Conservation (phyloP, 2,113 vertebrate genomes). For the Regulus satrapa region DNA sequence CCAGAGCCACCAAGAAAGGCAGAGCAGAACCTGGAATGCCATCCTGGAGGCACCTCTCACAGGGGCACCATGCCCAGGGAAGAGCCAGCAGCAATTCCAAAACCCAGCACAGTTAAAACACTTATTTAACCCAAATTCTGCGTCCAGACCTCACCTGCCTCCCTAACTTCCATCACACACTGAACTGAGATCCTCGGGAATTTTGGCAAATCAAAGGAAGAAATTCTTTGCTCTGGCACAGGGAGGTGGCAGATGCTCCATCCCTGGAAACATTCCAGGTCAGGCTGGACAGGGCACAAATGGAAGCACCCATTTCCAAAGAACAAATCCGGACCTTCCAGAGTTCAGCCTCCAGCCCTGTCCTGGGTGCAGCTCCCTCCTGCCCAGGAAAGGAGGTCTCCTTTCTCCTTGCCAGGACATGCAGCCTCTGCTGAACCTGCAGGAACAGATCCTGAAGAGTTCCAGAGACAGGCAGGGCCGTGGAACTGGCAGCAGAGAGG, state of each 20-base stretch:
- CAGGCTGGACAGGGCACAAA: background rate
- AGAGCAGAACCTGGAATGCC: background rate
- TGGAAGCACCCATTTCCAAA: background rate
- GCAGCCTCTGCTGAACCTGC: background rate
- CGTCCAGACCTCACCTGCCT: background rate
- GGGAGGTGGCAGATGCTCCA: background rate
- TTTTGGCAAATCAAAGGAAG: background rate
- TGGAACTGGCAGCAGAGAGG: accelerated
- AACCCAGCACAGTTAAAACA: background rate
- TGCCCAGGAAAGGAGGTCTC: background rate
- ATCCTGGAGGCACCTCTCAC: background rate
- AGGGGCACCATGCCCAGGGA: background rate
- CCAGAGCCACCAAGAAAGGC: background rate
- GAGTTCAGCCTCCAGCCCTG: background rate
- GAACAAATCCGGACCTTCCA: background rate
- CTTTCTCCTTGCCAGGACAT: background rate
- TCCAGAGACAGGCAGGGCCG: background rate
- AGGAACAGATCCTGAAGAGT: background rate
- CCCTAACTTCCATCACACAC: background rate
- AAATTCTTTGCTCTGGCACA: background rate
- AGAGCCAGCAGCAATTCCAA: background rate
- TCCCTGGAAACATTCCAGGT: background rate
- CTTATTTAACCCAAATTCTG: background rate
- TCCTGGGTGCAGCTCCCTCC: background rate
- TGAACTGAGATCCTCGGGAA: accelerated